Evolutionary conservation across 1,140 invertebrate genomes (phyloP).

Genomic region (Steinernema feltiae): DNA sequence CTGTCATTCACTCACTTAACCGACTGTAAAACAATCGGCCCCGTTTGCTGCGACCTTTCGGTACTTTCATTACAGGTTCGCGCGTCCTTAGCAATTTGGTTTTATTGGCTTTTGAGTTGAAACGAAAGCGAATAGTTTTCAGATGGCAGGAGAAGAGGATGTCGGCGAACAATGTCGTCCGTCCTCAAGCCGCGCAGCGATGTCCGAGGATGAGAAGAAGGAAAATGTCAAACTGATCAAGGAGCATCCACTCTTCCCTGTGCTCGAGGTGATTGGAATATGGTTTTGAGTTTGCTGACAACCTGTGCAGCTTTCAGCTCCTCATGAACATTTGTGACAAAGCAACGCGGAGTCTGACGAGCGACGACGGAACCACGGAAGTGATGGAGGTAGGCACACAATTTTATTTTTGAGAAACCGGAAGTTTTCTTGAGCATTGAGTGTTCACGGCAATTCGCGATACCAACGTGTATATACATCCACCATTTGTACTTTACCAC

Average conservation of each 20-base stretch:
- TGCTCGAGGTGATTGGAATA: neutral
- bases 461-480: neutral
- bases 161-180: neutral
- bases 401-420: neutral
- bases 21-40: too few species aligned
- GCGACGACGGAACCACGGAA: neutral
- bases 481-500: neutral
- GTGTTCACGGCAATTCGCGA: neutral
- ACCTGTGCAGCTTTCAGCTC: neutral
- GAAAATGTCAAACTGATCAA: neutral
- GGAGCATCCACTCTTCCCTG: neutral
- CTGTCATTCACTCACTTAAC: neutral
- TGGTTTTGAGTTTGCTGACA: neutral
- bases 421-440: neutral
- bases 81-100: neutral
- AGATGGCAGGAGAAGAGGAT: neutral
- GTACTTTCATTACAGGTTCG: too few species aligned
- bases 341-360: neutral
- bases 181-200: neutral
- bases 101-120: too few species aligned
- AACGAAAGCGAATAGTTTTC: too few species aligned
- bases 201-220: neutral
- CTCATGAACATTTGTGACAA: neutral
- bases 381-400: neutral
- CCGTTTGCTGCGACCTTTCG: too few species aligned